A percentile compares a stretch with the other conserved stretches of the same genome.
These are phyloP conservation scores for Drosophila neocordata DNA, from an alignment of 1,140 invertebrate species.

Conservation along the genomic window DNA sequence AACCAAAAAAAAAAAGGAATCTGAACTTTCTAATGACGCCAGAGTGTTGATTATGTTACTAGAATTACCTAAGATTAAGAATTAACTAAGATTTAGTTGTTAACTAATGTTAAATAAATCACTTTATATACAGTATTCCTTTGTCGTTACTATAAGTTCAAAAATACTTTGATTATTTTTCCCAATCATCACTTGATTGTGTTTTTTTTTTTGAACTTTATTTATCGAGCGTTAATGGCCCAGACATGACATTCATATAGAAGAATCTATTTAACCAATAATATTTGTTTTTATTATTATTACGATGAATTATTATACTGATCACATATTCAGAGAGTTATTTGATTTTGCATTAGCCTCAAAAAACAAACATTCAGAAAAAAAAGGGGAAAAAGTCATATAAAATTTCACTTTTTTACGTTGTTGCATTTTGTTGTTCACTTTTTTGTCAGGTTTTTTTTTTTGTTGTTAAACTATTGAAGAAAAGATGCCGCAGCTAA, in stretches of 20 bases:
- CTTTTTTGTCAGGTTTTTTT: constrained; percentile 42
- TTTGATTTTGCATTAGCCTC: constrained; percentile 73
- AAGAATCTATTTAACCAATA: constrained; percentile 21
- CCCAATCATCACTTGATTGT: background rate
- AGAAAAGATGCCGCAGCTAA: constrained; percentile 14
- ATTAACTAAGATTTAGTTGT: no score
- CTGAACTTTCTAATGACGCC: no score
- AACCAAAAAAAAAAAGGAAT: no score
- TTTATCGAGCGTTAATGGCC: constrained; percentile 61
- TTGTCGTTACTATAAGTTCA: background rate
- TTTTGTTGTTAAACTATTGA: constrained; percentile 5
- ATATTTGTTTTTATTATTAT: constrained; percentile 67
- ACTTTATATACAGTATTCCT: background rate
- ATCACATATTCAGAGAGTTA: constrained; percentile 63
- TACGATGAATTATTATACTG: constrained; percentile 62
- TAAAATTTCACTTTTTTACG: constrained; percentile 8
- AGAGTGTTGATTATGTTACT: no score
- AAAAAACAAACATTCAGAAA: constrained; percentile 24
- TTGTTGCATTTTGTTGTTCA: constrained; percentile 50
- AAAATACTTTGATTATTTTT: background rate
- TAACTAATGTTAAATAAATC: no score
- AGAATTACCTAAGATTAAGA: no score
- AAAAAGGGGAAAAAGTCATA: constrained; percentile 22
- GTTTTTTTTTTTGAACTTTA: background rate
- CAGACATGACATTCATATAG: constrained; percentile 55